phyloP scores from a whole-genome alignment of 2,797 vertebrate genomes.

The Lutjanus campechanus region DNA sequence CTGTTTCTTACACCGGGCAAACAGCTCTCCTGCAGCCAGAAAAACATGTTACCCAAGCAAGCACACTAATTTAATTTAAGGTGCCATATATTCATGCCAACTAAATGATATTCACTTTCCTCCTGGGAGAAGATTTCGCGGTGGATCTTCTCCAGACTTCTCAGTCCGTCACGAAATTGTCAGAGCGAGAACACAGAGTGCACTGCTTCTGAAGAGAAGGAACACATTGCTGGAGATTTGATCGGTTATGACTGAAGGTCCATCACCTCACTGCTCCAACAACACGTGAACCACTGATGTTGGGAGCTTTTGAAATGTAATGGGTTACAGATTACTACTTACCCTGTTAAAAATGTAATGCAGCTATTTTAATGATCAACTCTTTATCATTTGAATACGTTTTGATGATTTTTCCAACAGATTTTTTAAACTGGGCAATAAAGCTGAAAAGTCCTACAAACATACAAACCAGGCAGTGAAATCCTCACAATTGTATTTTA shows the following conservation, averaged over 20 bases:
- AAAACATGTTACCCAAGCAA: constrained; percentile 12
- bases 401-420: too few relatives aligned
- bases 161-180: not conserved
- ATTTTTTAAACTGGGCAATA: too few relatives aligned
- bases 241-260: not conserved
- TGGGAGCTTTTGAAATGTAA: too few relatives aligned
- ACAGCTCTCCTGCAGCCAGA: constrained; percentile 24
- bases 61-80: constrained; percentile 28
- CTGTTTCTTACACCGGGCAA: constrained; percentile 19
- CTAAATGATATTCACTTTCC: constrained; percentile 6
- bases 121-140: constrained; percentile 5
- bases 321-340: too few relatives aligned
- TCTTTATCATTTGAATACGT: too few relatives aligned
- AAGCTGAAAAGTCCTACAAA: too few relatives aligned
- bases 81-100: constrained; percentile 1
- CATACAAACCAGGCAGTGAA: too few relatives aligned
- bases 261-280: not conserved
- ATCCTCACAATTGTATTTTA: too few relatives aligned
- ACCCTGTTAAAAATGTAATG: too few relatives aligned
- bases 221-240: not conserved
- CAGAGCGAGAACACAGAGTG: constrained; percentile 6
- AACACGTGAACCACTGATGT: not conserved
- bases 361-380: too few relatives aligned
- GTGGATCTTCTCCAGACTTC: not conserved
- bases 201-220: not conserved